These are phyloP conservation scores for Trichonephila clavipes DNA, from an alignment of 1,140 invertebrate species.

Conservation along the genomic window DNA sequence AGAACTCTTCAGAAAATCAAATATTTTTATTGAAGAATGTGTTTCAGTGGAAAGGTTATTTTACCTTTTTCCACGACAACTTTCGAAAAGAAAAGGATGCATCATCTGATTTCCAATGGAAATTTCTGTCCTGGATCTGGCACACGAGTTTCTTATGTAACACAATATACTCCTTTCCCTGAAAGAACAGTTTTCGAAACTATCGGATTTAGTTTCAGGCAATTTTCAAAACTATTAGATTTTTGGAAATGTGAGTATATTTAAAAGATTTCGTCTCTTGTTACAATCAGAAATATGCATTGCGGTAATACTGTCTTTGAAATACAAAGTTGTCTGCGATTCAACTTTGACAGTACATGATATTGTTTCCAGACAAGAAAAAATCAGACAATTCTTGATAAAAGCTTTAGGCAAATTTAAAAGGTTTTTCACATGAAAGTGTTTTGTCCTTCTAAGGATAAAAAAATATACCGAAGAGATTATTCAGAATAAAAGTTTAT, in stretches of 20 bases:
- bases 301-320: too few relatives aligned
- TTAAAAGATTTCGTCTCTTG: background rate
- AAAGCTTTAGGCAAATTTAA: too few relatives aligned
- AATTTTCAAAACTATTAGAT: background rate
- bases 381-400: too few relatives aligned
- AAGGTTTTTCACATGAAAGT: too few relatives aligned
- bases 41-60: background rate
- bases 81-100: background rate
- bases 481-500: too few relatives aligned
- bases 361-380: too few relatives aligned
- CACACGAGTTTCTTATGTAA: background rate
- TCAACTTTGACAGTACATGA: too few relatives aligned
- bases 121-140: background rate
- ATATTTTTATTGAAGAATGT: background rate
- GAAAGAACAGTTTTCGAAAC: background rate
- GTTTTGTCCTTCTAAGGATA: too few relatives aligned
- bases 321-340: too few relatives aligned
- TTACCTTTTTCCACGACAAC: background rate
- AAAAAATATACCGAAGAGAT: too few relatives aligned
- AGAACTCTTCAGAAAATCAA: background rate
- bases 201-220: background rate
- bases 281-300: background rate
- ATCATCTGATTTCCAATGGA: background rate
- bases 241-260: background rate
- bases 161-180: background rate